Evolutionary conservation across 2,797 vertebrate species (phyloP), one percentile per base, ranked within the genome.

Genomic region (Spinibarbus caldwelli): DNA sequence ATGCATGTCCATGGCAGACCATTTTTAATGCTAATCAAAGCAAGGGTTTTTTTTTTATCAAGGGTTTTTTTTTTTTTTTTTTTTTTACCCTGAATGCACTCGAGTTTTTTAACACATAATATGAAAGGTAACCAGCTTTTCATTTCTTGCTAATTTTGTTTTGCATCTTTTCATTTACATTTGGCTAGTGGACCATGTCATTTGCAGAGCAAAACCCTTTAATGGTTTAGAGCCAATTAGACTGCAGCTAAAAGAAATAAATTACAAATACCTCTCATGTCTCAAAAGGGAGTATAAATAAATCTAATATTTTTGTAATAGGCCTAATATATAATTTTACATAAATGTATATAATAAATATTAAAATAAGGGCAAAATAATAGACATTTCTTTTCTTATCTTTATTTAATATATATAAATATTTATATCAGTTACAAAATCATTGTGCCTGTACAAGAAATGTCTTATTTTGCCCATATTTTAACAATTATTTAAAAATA

Each of bases 1-100:
- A 79, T 83, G 80, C 45, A 79, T 71, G 14, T 66, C 66, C 81
- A 66, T 38, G 19, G 54, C 26, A 82, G 66, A 85, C 7, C 41
- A 54, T 79, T 88, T 86, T 62, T 79, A 49, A 80, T 83, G 70
- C 80, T 76, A 83, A 83, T 86, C 34, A 79, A 71, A 78, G 43
- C 14, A 31, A 83, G 75, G 67, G n/a, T n/a, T n/a, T n/a, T n/a
- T n/a, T n/a, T n/a, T n/a, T n/a, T n/a, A n/a, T n/a, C n/a, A n/a
- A n/a, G n/a, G n/a, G n/a, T n/a, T n/a, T n/a, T n/a, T n/a, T n/a
- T n/a, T n/a, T n/a, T n/a, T n/a, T n/a, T n/a, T 64, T 62, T 59
- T 31, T n/a, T 57, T 64, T 59, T 47, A 34, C 43, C 31, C 21
- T 62, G 29, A 82, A 78, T 59, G 4, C 17, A 23, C 2, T 36